These are phyloP conservation scores for Ctenodactylus gundi DNA, from an alignment of 2,113 vertebrate species.

Conservation along the genomic window DNA sequence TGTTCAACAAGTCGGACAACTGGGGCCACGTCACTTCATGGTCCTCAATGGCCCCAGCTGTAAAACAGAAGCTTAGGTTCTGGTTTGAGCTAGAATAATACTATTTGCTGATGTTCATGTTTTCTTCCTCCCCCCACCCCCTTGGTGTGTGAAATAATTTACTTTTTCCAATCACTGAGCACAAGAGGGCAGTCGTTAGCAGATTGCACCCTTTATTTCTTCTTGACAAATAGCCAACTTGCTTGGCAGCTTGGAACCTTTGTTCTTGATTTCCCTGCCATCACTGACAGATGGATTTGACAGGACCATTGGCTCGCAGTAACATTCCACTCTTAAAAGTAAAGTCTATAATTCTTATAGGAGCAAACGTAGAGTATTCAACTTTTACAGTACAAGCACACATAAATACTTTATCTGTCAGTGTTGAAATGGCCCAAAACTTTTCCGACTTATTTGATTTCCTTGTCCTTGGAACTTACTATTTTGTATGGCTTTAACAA, in stretches of 20 bases:
- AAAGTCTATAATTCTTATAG: neutral
- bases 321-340: conserved; percentile 3
- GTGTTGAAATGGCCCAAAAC: neutral
- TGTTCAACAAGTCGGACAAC: neutral
- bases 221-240: conserved; percentile 21
- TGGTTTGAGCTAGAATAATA: neutral
- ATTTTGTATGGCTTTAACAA: neutral
- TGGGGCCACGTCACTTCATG: neutral
- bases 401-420: neutral
- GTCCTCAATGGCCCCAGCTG: neutral
- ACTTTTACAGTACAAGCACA: neutral
- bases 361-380: neutral
- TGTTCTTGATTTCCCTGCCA: neutral
- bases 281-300: conserved; percentile 8
- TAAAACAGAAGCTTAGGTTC: neutral
- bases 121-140: neutral
- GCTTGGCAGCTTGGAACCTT: neutral
- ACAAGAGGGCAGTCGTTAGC: conserved; percentile 9
- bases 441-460: neutral
- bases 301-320: neutral
- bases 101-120: neutral
- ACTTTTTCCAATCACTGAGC: neutral
- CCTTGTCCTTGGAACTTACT: neutral
- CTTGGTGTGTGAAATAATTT: neutral
- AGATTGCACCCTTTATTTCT: conserved; percentile 12